A percentile compares a stretch with the other conserved stretches of the same genome.
phyloP scores from a whole-genome alignment of 2,113 vertebrate genomes.

The Bujurquina vittata region DNA sequence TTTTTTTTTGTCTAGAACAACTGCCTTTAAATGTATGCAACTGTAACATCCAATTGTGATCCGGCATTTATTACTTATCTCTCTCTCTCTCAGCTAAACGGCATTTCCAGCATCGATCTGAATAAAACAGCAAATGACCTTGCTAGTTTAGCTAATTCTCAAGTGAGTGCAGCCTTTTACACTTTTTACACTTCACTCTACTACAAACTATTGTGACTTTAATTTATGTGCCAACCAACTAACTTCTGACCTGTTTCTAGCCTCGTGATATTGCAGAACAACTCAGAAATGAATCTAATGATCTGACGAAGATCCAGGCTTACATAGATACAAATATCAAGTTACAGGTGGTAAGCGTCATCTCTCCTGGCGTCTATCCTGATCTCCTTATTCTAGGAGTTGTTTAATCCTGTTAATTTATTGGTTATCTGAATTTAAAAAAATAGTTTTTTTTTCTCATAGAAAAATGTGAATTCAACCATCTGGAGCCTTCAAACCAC shows the following conservation, averaged over 20 bases:
- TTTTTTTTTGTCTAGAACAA: not conserved
- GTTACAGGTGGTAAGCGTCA: slow-evolving; percentile 74
- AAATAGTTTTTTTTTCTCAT: slow-evolving; percentile 6
- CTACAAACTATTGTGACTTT: not conserved
- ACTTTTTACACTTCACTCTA: not conserved
- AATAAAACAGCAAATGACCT: slow-evolving; percentile 57
- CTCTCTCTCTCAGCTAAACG: slow-evolving; percentile 62
- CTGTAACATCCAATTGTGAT: not conserved
- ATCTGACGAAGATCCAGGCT: slow-evolving; percentile 72
- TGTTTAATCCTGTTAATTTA: not conserved
- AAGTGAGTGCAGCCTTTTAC: slow-evolving; percentile 42
- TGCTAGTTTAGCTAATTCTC: accelerated
- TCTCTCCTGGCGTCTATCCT: not conserved
- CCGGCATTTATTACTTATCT: not conserved
- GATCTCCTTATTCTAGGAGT: not conserved
- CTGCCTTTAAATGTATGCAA: not conserved
- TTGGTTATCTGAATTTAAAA: slow-evolving; percentile 8
- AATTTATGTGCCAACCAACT: not conserved
- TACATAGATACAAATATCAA: slow-evolving; percentile 66
- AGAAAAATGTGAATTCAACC: slow-evolving; percentile 75
- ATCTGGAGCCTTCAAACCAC: slow-evolving; percentile 53
- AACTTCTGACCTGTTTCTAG: slow-evolving; percentile 15
- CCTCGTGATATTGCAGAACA: accelerated
- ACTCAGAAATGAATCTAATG: slow-evolving; percentile 23
- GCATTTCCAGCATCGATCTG: slow-evolving; percentile 66